These are phyloP conservation scores for Xestia ashworthii DNA, from an alignment of 2,888 invertebrate species.

Conservation along the genomic window DNA sequence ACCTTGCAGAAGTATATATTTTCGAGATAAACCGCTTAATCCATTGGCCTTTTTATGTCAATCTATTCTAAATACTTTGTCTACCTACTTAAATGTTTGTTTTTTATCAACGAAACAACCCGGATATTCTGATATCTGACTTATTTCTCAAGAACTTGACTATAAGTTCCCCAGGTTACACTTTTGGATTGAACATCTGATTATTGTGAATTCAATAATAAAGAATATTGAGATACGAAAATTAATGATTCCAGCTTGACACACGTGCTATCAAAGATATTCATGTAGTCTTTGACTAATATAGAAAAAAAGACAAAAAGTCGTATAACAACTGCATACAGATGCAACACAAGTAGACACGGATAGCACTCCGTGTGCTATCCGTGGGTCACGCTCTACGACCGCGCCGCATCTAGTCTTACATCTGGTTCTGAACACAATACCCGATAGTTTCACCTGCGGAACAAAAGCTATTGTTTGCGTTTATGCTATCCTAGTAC, in stretches of 20 bases:
- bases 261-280: neutral
- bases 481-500: slow-evolving; percentile 29
- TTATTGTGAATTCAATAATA: neutral
- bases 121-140: neutral
- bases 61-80: slow-evolving; percentile 1
- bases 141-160: neutral
- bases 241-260: neutral
- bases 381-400: slow-evolving; percentile 60
- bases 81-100: neutral
- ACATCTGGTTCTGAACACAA: slow-evolving; percentile 72
- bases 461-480: slow-evolving; percentile 56
- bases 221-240: neutral
- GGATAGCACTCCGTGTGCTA: too few relatives aligned
- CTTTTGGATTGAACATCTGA: neutral
- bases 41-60: neutral
- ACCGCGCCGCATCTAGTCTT: slow-evolving; percentile 61
- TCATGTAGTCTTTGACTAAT: neutral
- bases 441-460: slow-evolving; percentile 38
- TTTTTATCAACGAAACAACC: neutral
- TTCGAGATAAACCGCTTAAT: neutral
- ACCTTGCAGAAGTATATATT: neutral
- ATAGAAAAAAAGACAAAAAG: neutral
- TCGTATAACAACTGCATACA: slow-evolving; percentile 8
- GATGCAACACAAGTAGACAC: slow-evolving; percentile 6
- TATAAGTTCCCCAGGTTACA: neutral